phyloP scores from a whole-genome alignment of 2,113 vertebrate species.

The Panthera leo region DNA sequence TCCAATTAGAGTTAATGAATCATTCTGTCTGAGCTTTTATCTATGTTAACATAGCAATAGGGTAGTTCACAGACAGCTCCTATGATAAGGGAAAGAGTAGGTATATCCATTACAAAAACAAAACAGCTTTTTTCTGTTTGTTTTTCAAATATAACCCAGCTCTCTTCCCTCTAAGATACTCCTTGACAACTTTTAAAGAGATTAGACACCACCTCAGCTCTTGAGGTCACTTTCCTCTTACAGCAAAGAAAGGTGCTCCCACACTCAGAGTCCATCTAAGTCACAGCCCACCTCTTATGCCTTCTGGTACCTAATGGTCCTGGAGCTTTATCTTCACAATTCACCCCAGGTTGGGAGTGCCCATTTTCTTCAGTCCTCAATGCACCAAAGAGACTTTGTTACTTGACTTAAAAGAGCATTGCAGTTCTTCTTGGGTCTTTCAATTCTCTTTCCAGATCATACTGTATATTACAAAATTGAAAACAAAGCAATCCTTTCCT shows the following conservation, averaged over 20 bases:
- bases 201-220: background rate
- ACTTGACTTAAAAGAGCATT: background rate
- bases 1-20: background rate
- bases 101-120: background rate
- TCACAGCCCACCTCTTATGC: background rate
- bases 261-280: background rate
- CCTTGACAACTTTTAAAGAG: background rate
- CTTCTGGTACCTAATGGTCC: background rate
- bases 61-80: background rate
- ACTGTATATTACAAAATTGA: background rate
- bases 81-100: background rate
- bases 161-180: background rate
- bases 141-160: background rate
- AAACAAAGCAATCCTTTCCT: background rate
- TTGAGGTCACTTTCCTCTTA: background rate
- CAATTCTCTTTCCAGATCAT: background rate
- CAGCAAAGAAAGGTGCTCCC: background rate
- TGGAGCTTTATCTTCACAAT: background rate
- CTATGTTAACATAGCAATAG: background rate
- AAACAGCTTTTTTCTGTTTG: background rate
- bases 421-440: background rate
- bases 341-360: background rate
- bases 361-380: background rate
- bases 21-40: background rate
- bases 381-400: background rate